Conservation (phyloP, 2,797 vertebrate genomes). For the Synanceia verrucosa region DNA sequence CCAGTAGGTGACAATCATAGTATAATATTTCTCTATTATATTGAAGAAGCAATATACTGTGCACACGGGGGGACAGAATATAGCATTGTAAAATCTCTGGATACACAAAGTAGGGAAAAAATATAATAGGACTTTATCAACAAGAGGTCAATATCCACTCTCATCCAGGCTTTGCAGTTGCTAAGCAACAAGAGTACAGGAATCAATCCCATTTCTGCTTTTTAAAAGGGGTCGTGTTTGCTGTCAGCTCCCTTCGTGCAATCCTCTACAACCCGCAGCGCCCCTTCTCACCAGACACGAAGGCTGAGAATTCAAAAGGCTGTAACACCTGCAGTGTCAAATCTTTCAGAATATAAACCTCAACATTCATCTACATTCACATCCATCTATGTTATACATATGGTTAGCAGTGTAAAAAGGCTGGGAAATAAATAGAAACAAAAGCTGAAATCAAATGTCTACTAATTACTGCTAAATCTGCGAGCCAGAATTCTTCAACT, state of each 20-base stretch:
- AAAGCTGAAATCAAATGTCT: neutral
- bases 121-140: slow-evolving; percentile 79
- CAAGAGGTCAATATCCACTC: slow-evolving; percentile 76
- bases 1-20: slow-evolving; percentile 3
- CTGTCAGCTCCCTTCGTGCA: slow-evolving; percentile 71
- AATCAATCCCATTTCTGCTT: slow-evolving; percentile 76
- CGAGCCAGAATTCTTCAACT: neutral
- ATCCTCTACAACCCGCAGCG: slow-evolving; percentile 45
- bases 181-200: slow-evolving; percentile 76
- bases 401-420: neutral
- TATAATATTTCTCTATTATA: slow-evolving; percentile 44
- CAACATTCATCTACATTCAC: too few relatives aligned
- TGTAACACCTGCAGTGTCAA: slow-evolving; percentile 6
- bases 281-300: slow-evolving; percentile 44
- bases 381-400: neutral
- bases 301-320: slow-evolving; percentile 32
- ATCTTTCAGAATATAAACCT: slow-evolving; percentile 19
- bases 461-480: neutral
- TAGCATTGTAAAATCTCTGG: slow-evolving; percentile 60
- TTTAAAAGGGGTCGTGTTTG: slow-evolving; percentile 72
- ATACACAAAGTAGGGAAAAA: slow-evolving; percentile 56
- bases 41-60: slow-evolving; percentile 29
- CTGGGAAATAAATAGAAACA: neutral
- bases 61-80: slow-evolving; percentile 31
- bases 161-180: slow-evolving; percentile 77